A percentile compares a stretch with the other conserved stretches of the same genome.
Conservation (phyloP, 2,113 vertebrate species). For the Chionodraco myersi region DNA sequence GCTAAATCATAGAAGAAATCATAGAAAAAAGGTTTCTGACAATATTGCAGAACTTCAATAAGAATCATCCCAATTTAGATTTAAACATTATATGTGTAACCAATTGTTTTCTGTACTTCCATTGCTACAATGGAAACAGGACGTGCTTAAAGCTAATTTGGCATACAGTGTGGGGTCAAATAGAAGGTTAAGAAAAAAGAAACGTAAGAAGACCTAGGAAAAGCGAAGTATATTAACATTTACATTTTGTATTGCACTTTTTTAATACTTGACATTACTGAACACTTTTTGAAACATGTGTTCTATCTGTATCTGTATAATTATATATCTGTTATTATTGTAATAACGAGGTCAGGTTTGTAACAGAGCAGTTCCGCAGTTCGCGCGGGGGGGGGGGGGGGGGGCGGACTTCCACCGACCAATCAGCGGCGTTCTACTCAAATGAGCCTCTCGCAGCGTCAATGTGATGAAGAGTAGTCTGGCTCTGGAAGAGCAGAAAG, state of each 20-base stretch:
- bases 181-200: background rate
- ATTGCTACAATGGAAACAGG: background rate
- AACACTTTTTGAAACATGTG: background rate
- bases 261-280: background rate
- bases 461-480: slow-evolving; percentile 14
- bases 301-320: background rate
- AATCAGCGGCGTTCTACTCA: slow-evolving; percentile 65
- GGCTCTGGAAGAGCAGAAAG: slow-evolving; percentile 9
- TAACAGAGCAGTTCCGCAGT: background rate
- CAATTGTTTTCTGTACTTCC: too few relatives aligned
- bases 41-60: background rate
- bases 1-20: too few relatives aligned
- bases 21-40: too few relatives aligned
- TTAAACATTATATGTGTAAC: background rate
- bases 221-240: background rate
- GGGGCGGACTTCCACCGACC: slow-evolving; percentile 32
- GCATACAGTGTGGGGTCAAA: background rate
- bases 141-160: background rate
- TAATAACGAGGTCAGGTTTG: slow-evolving; percentile 45
- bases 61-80: background rate
- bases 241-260: background rate
- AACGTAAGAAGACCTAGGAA: background rate
- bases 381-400: background rate
- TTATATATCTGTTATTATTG: background rate
- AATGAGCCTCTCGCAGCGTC: slow-evolving; percentile 20